Base-by-base conservation (phyloP, 1,140 invertebrate genomes). In the Battus philenor region DNA sequence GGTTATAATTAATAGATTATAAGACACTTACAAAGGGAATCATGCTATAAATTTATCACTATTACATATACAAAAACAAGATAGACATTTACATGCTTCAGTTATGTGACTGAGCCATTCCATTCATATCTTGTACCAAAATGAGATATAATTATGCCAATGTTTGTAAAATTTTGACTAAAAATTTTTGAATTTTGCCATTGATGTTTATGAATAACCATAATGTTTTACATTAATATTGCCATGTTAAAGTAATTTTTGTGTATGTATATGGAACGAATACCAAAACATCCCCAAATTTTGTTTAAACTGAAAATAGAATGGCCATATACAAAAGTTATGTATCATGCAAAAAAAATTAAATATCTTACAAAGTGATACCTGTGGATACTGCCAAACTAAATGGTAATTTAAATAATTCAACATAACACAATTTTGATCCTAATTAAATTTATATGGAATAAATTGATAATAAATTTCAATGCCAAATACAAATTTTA, bases 1-100 rank as follows among this genome's bases (percentile, higher is more conserved):
- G 9, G 48, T n/a, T 38, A 61, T 76, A 68, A 68, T 47, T 56
- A 45, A 54, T 67, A 38, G 51, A 49, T 63, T 54, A 53, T 20
- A n/a, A 27, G 20, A 44, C 44, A 59, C 20, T 31, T 22, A 41
- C 20, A 24, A 15, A 16, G 22, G 38, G 22, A 27, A 33, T 44
- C 55, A 58, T 54, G 46, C 47, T 49, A 22, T 38, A 11, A 27
- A 16, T 15, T 30, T 17, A 39, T 26, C n/a, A 27, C 8, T 7
- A 39, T 27, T 13, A 39, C n/a, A n/a, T 22, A 38, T 38, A 11
- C 13, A 22, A 38, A 38, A 38, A 12, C 22, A 26, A 18, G 12
- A 22, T 11, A 16, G 10, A 10, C 24, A 41, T 33, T 16, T 33
- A 6, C 36, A 41, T 41, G 36, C 36, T 41, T 9, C 36, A 41